phyloP scores from a whole-genome alignment of 1,140 invertebrate genomes.

The Hestina assimilis region DNA sequence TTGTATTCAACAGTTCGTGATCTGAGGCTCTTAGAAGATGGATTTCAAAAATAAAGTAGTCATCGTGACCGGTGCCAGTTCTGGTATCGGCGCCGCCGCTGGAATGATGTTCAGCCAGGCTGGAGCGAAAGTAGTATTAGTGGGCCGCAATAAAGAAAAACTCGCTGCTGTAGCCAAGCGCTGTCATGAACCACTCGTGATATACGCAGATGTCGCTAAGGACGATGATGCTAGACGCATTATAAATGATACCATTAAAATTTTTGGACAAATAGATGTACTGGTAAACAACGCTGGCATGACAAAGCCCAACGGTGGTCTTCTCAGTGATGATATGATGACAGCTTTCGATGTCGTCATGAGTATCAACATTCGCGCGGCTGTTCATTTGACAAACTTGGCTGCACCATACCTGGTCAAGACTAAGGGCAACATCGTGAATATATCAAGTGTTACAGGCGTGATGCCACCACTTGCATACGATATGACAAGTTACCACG shows the following conservation, averaged over 20 bases:
- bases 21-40: too few species aligned
- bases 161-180: too few species aligned
- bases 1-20: too few species aligned
- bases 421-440: conserved; percentile 11
- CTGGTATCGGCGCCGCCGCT: too few species aligned
- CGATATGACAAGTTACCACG: not conserved
- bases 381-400: not conserved
- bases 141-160: too few species aligned
- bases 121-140: too few species aligned
- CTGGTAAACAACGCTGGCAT: conserved; percentile 26
- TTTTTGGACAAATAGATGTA: conserved; percentile 21
- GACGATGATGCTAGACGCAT: conserved; percentile 18
- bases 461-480: not conserved
- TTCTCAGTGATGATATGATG: conserved; percentile 15
- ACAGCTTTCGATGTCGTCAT: conserved; percentile 22
- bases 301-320: not conserved
- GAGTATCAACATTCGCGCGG: conserved; percentile 20
- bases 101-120: too few species aligned
- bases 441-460: conserved; percentile 3
- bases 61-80: too few species aligned
- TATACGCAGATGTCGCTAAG: conserved; percentile 25
- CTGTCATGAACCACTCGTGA: conserved; percentile 6
- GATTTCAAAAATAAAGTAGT: too few species aligned
- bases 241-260: conserved; percentile 24
- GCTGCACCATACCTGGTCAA: conserved; percentile 5